These are phyloP conservation scores for Ennomos quercinarius DNA, from an alignment of 2,888 invertebrate species.

Conservation along the genomic window DNA sequence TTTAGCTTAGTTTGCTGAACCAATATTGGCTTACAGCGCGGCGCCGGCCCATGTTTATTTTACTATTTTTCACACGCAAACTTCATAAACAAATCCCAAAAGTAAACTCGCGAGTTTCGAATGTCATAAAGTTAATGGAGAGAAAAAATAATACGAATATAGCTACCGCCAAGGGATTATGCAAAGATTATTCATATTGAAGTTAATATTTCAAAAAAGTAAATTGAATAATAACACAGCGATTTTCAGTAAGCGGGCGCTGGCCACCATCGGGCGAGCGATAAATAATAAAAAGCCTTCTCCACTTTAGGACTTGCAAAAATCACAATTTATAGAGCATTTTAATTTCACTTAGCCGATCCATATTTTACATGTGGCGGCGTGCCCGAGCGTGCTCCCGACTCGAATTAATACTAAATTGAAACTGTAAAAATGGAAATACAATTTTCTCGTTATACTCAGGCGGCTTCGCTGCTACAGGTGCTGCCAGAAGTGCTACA, in stretches of 20 bases:
- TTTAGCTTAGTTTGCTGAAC: slow-evolving; percentile 23
- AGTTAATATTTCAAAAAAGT: slow-evolving; percentile 78
- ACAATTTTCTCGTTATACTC: slow-evolving; percentile 81
- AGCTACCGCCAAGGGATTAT: slow-evolving; percentile 46
- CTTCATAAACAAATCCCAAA: slow-evolving; percentile 23
- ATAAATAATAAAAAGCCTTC: slow-evolving; percentile 85
- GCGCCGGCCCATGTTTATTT: slow-evolving; percentile 27
- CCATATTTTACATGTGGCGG: slow-evolving; percentile 86
- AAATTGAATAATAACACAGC: slow-evolving; percentile 82
- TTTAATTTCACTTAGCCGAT: slow-evolving; percentile 86
- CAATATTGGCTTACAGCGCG: slow-evolving; percentile 23
- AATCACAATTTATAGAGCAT: slow-evolving; percentile 86
- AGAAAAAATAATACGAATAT: slow-evolving; percentile 37
- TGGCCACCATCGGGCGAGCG: slow-evolving; percentile 72
- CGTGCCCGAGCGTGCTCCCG: slow-evolving; percentile 77
- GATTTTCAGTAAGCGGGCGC: slow-evolving; percentile 78
- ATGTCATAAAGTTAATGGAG: slow-evolving; percentile 31
- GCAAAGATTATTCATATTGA: slow-evolving; percentile 57
- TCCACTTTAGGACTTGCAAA: slow-evolving; percentile 86
- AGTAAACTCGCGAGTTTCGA: slow-evolving; percentile 21
- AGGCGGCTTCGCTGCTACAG: slow-evolving; percentile 65
- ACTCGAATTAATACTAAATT: slow-evolving; percentile 85
- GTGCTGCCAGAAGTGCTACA: slow-evolving; percentile 73
- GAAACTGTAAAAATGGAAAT: slow-evolving; percentile 86
- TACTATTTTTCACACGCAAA: slow-evolving; percentile 20